Base-by-base conservation (phyloP, 2,113 vertebrate species). In the Andinoacara biseriatus region DNA sequence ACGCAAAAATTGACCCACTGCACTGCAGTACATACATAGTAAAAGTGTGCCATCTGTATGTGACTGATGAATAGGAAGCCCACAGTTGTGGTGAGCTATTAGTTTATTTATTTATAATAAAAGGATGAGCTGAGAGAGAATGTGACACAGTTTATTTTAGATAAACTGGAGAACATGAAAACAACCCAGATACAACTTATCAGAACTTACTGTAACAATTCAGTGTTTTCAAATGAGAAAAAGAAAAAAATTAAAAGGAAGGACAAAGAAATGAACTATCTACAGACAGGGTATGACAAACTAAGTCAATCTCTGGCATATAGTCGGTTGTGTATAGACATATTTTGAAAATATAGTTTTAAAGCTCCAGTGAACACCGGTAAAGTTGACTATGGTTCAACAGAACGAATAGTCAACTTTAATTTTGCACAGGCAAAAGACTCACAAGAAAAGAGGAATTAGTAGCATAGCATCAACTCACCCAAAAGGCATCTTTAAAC, bases 401-500 rank as follows among this genome's bases (percentile, higher is more conserved):
- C 72, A 24, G 78, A 75, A 13, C 31, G 1, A 15, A 29, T 20
- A 7, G 5, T 58, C 38, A 61, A 33, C 43, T 18, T 72, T 4
- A 63, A 11, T 9, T 49, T 13, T 75, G 7, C 43, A 60, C 10
- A 56, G 9, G n/a, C 69, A 81, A 61, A 67, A 49, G 0, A 22
- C 4, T 1, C 46, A 54, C 10, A 72, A 33, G 67, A 33, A n/a
- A 7, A 43, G 74, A 69, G 15, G 11, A 43, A 40, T 74, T n/a
- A 74, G 7, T 17, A 77, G 7, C 5, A 29, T 58, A 7, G 18
- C 14, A 56, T 13, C 7, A 24, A 95, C 95, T 96, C 81, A 96
- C 95, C 95, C 98, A 99, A 93, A 98, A 99, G 2, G 95, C 94
- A 85, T 98, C 97, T 95, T 96, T 97, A 92, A 98, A 99, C 58